Evolutionary conservation across 2,113 vertebrate species (phyloP).

Genomic region (Engystomops pustulosus): DNA sequence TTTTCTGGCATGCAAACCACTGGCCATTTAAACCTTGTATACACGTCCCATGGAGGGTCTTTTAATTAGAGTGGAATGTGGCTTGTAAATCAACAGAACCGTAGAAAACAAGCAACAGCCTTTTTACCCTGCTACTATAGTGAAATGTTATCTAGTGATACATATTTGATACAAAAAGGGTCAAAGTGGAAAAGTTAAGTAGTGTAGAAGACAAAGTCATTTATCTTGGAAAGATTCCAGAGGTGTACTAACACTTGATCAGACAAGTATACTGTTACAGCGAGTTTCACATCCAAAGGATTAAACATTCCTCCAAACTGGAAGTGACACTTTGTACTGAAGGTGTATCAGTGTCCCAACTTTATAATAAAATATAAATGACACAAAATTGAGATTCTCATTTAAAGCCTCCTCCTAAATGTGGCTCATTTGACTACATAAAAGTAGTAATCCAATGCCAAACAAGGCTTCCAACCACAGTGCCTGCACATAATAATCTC

Average conservation of each 20-base stretch:
- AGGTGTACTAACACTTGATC: slow-evolving; percentile 13
- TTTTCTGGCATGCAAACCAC: slow-evolving; percentile 29
- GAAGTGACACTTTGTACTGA: neutral
- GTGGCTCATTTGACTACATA: too few species aligned
- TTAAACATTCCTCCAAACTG: neutral
- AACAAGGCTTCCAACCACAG: too few species aligned
- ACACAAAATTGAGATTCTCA: neutral
- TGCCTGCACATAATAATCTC: too few species aligned
- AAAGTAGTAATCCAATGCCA: too few species aligned
- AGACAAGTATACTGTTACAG: neutral
- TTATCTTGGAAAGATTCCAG: neutral
- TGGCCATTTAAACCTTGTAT: slow-evolving; percentile 34
- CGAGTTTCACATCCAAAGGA: neutral
- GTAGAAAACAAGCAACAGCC: neutral
- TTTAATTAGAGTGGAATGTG: slow-evolving; percentile 39
- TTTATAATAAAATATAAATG: neutral
- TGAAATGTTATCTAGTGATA: slow-evolving; percentile 23
- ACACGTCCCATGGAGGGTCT: slow-evolving; percentile 23
- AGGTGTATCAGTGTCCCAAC: too few species aligned
- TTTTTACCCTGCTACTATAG: neutral
- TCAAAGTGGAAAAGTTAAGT: slow-evolving; percentile 22
- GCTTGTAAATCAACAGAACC: slow-evolving; percentile 23
- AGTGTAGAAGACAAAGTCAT: neutral
- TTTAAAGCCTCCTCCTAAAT: neutral
- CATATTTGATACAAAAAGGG: slow-evolving; percentile 31